These are phyloP conservation scores for Cylas formicarius DNA, from an alignment of 1,140 invertebrate genomes.

Conservation along the genomic window DNA sequence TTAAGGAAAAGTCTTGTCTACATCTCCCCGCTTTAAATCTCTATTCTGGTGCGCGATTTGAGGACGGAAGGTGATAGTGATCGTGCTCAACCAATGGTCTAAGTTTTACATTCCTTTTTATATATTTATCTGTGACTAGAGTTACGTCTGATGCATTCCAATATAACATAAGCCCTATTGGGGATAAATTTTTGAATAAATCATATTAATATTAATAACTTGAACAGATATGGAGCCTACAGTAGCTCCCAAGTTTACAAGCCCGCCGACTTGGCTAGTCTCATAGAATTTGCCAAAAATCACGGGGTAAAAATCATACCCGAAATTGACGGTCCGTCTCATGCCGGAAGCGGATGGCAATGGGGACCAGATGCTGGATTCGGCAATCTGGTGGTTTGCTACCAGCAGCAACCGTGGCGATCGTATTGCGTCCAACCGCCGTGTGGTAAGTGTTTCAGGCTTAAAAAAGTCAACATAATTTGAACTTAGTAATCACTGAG, in stretches of 20 bases:
- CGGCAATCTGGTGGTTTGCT: constrained; percentile 65
- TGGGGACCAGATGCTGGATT: constrained; percentile 62
- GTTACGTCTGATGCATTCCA: no score
- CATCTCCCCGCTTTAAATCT: no score
- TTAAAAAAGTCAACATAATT: no score
- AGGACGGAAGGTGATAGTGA: no score
- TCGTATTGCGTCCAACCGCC: constrained; percentile 73
- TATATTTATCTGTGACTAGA: no score
- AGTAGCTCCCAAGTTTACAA: constrained; percentile 61
- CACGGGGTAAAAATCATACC: constrained; percentile 69
- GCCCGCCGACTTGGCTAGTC: constrained; percentile 57
- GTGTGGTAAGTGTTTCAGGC: constrained; percentile 51
- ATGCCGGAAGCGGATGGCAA: constrained; percentile 76
- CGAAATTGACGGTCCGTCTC: constrained; percentile 79
- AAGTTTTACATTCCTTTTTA: no score
- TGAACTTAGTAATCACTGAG: no score
- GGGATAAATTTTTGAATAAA: background rate
- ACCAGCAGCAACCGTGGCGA: constrained; percentile 67
- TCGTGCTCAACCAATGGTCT: no score
- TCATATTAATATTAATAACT: background rate
- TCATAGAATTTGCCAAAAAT: constrained; percentile 63
- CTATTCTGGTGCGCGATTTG: no score
- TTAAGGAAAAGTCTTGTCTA: no score
- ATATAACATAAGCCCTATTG: no score
- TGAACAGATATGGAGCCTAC: constrained; percentile 58